Evolutionary conservation across 1,140 invertebrate species (phyloP).

Genomic region (Ooceraea biroi): DNA sequence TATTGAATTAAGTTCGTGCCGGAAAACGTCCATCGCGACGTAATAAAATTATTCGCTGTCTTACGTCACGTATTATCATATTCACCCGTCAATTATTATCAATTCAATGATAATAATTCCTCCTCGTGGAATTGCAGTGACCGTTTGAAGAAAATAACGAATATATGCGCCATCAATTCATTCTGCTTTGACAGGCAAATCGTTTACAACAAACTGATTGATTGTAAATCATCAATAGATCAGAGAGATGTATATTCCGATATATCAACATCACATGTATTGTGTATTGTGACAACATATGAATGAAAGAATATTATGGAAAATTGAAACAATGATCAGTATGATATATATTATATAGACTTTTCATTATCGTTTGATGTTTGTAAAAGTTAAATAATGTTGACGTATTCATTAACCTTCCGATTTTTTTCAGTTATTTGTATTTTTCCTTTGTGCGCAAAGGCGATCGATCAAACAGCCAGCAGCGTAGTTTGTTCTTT

Average conservation of each 20-base stretch:
- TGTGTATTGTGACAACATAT: not conserved
- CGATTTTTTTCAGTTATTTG: not conserved
- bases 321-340: conserved; percentile 9
- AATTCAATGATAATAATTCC: conserved; percentile 25
- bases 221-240: not conserved
- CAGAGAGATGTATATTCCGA: not conserved
- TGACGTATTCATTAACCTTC: not conserved
- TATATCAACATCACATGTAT: not conserved
- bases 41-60: conserved; percentile 33
- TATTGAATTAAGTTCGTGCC: conserved; percentile 37
- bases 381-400: conserved; percentile 25
- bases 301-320: not conserved
- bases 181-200: not conserved
- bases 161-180: not conserved
- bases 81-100: not conserved
- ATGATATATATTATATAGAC: not conserved
- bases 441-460: no score
- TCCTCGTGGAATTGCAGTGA: not conserved
- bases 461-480: not conserved
- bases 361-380: conserved; percentile 3
- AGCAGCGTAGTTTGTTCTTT: not conserved
- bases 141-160: not conserved
- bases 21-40: conserved; percentile 10
- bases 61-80: conserved; percentile 24
- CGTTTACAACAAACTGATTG: not conserved